phyloP scores from a whole-genome alignment of 2,888 invertebrate species.

The Stegophylla sp. region DNA sequence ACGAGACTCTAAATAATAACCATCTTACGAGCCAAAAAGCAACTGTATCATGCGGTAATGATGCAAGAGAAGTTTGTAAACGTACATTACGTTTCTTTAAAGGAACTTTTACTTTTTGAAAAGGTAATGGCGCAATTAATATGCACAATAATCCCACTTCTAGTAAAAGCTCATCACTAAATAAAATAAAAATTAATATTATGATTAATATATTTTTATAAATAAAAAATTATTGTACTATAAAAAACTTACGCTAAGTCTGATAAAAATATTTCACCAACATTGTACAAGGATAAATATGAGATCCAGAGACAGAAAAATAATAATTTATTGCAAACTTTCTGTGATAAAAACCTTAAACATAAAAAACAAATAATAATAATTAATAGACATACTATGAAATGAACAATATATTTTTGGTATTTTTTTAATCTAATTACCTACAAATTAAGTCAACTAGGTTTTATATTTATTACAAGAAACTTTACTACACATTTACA shows the following conservation, averaged over 20 bases:
- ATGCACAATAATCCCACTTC: conserved; percentile 77
- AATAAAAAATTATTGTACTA: neutral
- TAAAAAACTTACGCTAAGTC: conserved; percentile 73
- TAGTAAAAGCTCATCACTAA: conserved; percentile 76
- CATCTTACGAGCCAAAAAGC: conserved; percentile 75
- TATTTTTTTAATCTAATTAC: too few relatives aligned
- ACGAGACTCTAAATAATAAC: conserved; percentile 77
- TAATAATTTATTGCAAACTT: conserved; percentile 70
- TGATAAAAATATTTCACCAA: conserved; percentile 77
- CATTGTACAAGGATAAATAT: conserved; percentile 78
- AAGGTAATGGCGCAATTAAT: conserved; percentile 72
- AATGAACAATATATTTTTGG: too few relatives aligned
- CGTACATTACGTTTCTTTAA: conserved; percentile 63
- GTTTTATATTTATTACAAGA: too few relatives aligned
- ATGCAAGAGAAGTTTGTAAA: conserved; percentile 64
- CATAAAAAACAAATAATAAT: neutral
- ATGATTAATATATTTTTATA: neutral
- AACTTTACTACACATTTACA: too few relatives aligned
- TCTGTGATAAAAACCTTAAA: conserved; percentile 70
- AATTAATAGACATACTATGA: neutral
- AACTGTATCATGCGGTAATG: conserved; percentile 68
- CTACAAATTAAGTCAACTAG: too few relatives aligned
- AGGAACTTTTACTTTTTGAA: conserved; percentile 63
- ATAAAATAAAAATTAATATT: neutral
- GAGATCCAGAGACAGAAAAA: conserved; percentile 74